Evolutionary conservation across 2,888 invertebrate genomes (phyloP).

Genomic region (Cheilosia impressa): DNA sequence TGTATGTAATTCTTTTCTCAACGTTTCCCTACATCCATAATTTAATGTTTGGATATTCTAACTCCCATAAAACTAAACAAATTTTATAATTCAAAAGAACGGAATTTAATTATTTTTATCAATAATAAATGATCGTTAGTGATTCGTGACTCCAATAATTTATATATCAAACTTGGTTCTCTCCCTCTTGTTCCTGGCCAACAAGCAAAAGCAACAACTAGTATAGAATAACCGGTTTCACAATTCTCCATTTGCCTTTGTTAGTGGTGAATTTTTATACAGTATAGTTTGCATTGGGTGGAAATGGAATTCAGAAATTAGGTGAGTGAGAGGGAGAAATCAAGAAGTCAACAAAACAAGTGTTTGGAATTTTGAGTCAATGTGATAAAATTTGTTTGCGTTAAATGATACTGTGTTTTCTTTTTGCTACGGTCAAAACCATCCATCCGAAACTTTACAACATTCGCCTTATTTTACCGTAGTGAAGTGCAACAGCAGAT

Average conservation of each 20-base stretch:
- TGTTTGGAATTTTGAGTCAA: constrained; percentile 20
- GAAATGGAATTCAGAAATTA: background rate
- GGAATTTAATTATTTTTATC: constrained; percentile 6
- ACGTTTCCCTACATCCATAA: background rate
- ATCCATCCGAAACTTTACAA: constrained; percentile 50
- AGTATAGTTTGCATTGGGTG: background rate
- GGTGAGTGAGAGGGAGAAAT: constrained; percentile 24
- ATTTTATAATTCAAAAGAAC: background rate
- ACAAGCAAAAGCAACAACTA: constrained; percentile 13
- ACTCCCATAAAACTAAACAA: background rate
- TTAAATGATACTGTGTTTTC: no score
- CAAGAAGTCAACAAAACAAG: constrained; percentile 68
- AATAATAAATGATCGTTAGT: constrained; percentile 51
- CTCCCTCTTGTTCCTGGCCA: constrained; percentile 34
- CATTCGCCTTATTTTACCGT: background rate
- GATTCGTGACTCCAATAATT: constrained; percentile 24
- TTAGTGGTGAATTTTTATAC: constrained; percentile 46
- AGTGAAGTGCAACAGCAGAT: no score
- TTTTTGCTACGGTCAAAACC: constrained; percentile 41
- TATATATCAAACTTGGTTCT: constrained; percentile 52
- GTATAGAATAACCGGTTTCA: constrained; percentile 68
- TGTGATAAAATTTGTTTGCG: no score
- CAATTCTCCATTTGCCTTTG: constrained; percentile 47
- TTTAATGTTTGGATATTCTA: constrained; percentile 26
- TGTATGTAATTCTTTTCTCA: background rate